Evolutionary conservation across 2,888 invertebrate species (phyloP).

Genomic region (Athalia rosae): DNA sequence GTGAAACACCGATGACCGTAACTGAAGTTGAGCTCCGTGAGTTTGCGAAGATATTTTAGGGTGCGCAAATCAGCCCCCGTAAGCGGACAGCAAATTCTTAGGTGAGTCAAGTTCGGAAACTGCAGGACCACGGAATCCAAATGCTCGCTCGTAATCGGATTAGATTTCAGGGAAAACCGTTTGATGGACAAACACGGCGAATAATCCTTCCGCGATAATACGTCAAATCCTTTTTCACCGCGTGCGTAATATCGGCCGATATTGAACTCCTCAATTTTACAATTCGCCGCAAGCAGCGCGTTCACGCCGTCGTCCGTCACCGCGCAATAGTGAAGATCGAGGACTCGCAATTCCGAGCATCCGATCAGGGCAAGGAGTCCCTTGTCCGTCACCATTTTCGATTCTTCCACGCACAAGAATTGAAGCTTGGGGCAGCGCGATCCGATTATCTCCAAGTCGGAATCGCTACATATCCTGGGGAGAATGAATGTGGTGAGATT

Average conservation of each 20-base stretch:
- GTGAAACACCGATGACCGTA: not conserved
- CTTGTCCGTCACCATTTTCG: slow-evolving; percentile 9
- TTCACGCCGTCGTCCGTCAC: slow-evolving; percentile 20
- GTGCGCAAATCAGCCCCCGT: slow-evolving; percentile 7
- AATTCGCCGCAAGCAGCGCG: not conserved
- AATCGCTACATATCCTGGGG: slow-evolving; percentile 21
- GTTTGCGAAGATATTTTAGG: not conserved
- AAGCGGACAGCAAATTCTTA: slow-evolving; percentile 1
- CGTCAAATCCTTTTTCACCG: slow-evolving; percentile 20
- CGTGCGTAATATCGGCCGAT: not conserved
- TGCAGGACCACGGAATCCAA: slow-evolving; percentile 11
- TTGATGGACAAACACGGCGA: slow-evolving; percentile 5
- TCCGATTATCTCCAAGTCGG: slow-evolving; percentile 8
- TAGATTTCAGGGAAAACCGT: slow-evolving; percentile 16
- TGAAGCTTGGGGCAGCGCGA: not conserved
- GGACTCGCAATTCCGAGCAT: slow-evolving; percentile 21
- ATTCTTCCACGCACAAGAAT: slow-evolving; percentile 15
- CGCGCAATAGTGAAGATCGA: slow-evolving; percentile 5
- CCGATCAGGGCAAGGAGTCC: not conserved
- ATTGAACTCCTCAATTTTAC: slow-evolving; percentile 28
- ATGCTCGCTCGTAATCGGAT: not conserved
- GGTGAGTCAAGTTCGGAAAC: slow-evolving; percentile 26
- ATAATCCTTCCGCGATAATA: not conserved
- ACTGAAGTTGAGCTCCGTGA: not conserved
- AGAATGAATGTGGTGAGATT: slow-evolving; percentile 1